A percentile compares a stretch with the other conserved stretches of the same genome.
Evolutionary conservation across 2,113 vertebrate species (phyloP).

Genomic region (Spilogale gracilis): DNA sequence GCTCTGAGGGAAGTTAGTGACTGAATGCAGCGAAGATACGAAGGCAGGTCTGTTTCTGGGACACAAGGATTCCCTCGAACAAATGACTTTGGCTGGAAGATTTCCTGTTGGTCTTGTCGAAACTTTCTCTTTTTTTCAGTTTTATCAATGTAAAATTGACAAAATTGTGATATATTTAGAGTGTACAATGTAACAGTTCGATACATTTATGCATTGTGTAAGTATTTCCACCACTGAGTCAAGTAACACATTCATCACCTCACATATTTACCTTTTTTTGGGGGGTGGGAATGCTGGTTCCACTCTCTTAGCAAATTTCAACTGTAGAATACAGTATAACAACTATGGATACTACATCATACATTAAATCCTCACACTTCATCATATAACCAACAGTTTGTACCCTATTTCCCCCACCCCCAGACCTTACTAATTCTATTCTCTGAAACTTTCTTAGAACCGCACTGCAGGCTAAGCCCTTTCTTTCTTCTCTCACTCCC

Average conservation of each 20-base stretch:
- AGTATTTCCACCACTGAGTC: neutral
- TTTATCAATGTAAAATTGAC: neutral
- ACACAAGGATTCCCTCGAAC: neutral
- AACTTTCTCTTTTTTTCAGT: neutral
- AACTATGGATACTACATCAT: neutral
- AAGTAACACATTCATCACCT: neutral
- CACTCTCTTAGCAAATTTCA: neutral
- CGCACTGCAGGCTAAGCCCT: neutral
- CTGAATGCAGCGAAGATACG: too few relatives aligned
- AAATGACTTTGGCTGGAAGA: neutral
- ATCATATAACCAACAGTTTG: neutral
- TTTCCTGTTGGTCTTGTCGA: neutral
- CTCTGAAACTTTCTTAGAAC: neutral
- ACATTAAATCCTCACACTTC: neutral
- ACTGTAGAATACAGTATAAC: neutral
- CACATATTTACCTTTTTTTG: neutral
- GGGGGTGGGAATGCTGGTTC: neutral
- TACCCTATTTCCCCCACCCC: neutral
- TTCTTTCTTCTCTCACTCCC: neutral
- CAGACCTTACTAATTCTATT: neutral
- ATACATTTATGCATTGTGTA: neutral
- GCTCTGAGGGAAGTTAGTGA: neutral
- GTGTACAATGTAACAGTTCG: neutral
- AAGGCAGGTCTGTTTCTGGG: neutral
- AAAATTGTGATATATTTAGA: neutral